Conservation (phyloP, 2,888 invertebrate species). For the Horisme vitalbata region DNA sequence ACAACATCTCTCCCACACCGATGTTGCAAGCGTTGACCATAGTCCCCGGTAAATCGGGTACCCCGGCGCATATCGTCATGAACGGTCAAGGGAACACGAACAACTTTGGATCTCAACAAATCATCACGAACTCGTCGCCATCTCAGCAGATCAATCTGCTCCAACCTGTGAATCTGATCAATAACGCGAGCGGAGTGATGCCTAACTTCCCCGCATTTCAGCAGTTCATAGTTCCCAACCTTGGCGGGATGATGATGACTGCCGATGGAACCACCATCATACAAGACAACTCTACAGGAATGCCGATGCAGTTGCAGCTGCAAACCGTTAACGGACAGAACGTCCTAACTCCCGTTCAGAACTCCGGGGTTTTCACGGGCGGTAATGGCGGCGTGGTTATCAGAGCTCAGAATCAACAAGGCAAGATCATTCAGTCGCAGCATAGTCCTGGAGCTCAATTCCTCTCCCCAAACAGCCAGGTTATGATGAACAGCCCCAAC, state of each 20-base stretch:
- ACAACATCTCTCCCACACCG: conserved; percentile 85
- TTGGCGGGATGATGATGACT: conserved; percentile 92
- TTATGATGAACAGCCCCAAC: conserved; percentile 88
- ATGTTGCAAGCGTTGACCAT: conserved; percentile 90
- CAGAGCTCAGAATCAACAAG: conserved; percentile 87
- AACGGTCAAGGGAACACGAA: conserved; percentile 86
- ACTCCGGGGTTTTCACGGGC: conserved; percentile 84
- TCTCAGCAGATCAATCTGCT: conserved; percentile 87
- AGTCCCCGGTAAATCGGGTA: conserved; percentile 88
- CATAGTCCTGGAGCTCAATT: conserved; percentile 88
- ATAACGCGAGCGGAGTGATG: conserved; percentile 86
- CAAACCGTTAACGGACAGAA: conserved; percentile 92
- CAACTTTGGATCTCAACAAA: conserved; percentile 86
- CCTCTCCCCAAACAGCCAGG: conserved; percentile 89
- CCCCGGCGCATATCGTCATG: conserved; percentile 89
- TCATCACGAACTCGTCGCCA: conserved; percentile 84
- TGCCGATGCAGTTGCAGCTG: conserved; percentile 89
- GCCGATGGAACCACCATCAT: conserved; percentile 90
- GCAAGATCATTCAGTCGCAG: conserved; percentile 86
- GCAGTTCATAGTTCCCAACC: conserved; percentile 91
- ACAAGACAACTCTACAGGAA: conserved; percentile 85
- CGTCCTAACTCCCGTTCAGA: conserved; percentile 88
- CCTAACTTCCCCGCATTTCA: conserved; percentile 91
- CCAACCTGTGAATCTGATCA: conserved; percentile 92
- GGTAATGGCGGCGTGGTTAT: conserved; percentile 91